phyloP scores from a whole-genome alignment of 2,113 vertebrate genomes.

The Pygoscelis antarcticus region DNA sequence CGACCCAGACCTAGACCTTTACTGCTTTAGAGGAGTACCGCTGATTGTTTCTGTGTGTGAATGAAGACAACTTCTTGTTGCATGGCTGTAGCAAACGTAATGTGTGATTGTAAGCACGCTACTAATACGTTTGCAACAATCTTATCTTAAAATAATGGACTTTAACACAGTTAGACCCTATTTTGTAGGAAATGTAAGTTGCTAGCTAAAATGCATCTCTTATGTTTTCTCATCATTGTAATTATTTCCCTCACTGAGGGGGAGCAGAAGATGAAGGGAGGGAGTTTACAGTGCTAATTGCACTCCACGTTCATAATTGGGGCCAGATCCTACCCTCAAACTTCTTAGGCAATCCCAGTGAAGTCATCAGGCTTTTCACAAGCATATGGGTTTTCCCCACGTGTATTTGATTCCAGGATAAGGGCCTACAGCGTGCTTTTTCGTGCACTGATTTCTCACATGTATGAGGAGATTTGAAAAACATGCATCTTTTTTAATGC shows the following conservation, averaged over 20 bases:
- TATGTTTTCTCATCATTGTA: not conserved
- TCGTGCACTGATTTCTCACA: not conserved
- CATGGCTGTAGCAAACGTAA: not conserved
- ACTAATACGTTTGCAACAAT: not conserved
- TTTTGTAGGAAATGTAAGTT: not conserved
- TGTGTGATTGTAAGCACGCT: not conserved
- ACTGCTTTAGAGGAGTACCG: not conserved
- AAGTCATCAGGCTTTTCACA: conserved; percentile 40
- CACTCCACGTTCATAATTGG: not conserved
- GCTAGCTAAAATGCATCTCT: not conserved
- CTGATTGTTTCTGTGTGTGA: not conserved
- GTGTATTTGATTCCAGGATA: not conserved
- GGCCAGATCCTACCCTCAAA: not conserved
- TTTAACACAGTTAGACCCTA: not conserved
- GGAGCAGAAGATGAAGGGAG: not conserved
- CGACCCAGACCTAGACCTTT: not conserved
- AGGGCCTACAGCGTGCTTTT: not conserved
- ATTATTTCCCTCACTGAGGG: not conserved
- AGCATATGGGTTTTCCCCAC: conserved; percentile 18
- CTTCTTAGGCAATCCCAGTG: conserved; percentile 27
- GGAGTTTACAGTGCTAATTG: not conserved
- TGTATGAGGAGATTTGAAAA: not conserved
- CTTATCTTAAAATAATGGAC: not conserved
- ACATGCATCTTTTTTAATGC: not conserved
- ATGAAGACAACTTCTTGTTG: not conserved